Conservation (phyloP, 2,113 vertebrate genomes). For the Grammomys dolichurus region DNA sequence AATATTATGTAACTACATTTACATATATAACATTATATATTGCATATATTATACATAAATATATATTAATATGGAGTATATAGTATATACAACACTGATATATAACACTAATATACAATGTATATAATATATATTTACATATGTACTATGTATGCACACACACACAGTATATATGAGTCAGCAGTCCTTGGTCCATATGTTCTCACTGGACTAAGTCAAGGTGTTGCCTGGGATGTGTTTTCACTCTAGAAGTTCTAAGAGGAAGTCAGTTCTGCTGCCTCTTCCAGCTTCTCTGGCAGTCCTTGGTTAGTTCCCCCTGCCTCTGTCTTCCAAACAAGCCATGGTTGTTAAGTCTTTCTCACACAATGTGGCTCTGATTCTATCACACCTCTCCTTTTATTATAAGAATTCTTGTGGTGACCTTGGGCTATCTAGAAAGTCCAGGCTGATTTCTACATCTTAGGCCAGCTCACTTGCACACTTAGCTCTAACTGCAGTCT, state of each 20-base stretch:
- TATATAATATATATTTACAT: background rate
- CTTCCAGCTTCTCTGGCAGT: background rate
- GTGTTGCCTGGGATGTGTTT: background rate
- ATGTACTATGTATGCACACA: background rate
- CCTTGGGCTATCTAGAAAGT: background rate
- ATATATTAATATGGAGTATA: too few species aligned
- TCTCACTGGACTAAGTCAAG: background rate
- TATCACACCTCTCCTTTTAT: background rate
- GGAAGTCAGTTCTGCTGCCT: background rate
- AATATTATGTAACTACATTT: too few species aligned
- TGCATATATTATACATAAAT: too few species aligned
- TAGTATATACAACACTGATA: too few species aligned
- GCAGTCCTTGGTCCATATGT: background rate
- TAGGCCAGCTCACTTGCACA: background rate
- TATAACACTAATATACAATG: too few species aligned
- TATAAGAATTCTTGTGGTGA: background rate
- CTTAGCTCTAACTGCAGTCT: background rate
- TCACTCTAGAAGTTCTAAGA: background rate
- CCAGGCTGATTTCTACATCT: background rate
- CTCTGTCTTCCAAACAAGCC: background rate
- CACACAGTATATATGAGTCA: background rate
- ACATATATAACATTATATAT: too few species aligned
- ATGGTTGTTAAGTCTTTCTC: background rate
- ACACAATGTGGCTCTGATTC: background rate
- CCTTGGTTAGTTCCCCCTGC: background rate